Evolutionary conservation across 1,140 invertebrate species (phyloP).

Genomic region (Drosophila ogumai): DNA sequence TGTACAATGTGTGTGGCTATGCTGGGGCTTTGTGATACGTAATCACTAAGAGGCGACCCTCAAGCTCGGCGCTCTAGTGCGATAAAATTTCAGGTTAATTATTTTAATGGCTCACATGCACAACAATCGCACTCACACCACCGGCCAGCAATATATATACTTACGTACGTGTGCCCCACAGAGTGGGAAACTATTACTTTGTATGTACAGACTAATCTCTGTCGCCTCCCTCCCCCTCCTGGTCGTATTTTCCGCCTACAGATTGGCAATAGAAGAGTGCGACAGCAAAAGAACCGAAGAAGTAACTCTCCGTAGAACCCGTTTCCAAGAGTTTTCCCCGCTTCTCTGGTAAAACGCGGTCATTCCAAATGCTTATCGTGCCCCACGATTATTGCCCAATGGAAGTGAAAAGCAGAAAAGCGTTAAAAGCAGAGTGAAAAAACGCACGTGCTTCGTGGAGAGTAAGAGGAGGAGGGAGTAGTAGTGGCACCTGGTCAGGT

Average conservation of each 20-base stretch:
- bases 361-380: constrained; percentile 37
- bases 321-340: constrained; percentile 25
- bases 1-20: constrained; percentile 18
- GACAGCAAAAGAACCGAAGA: constrained; percentile 4
- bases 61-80: constrained; percentile 44
- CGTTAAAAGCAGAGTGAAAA: constrained; percentile 25
- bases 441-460: constrained; percentile 71
- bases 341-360: constrained; percentile 7
- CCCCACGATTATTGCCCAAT: constrained; percentile 48
- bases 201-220: constrained; percentile 17
- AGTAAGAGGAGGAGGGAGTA: constrained; percentile 4
- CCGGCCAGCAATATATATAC: constrained; percentile 1
- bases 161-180: constrained; percentile 8
- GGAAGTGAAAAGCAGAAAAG: constrained; percentile 18
- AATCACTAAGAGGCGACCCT: constrained; percentile 62
- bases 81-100: constrained; percentile 68
- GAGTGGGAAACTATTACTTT: constrained; percentile 14
- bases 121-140: constrained; percentile 23
- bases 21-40: constrained; percentile 35
- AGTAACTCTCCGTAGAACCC: constrained; percentile 7
- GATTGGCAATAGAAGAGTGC: constrained; percentile 33
- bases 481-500: constrained; percentile 8
- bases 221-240: constrained; percentile 19
- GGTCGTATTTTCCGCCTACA: constrained; percentile 10
- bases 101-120: constrained; percentile 65